A percentile compares a stretch with the other conserved stretches of the same genome.
Evolutionary conservation across 2,113 vertebrate species (phyloP).

Genomic region (Dromiciops gliroides): DNA sequence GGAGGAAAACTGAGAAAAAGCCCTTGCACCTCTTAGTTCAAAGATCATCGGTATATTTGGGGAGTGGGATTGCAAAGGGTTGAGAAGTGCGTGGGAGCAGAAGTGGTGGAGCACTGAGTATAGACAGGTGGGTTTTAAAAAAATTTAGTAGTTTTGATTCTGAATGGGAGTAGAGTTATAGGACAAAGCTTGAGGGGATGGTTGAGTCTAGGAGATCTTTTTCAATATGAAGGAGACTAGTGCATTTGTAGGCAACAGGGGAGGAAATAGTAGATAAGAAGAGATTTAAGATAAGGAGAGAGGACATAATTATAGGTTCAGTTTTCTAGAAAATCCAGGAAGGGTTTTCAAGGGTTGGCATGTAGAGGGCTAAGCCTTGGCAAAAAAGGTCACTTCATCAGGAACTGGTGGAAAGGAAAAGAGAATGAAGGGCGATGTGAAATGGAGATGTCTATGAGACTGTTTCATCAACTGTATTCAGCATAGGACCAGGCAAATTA

Average conservation of each 20-base stretch:
- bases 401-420: neutral
- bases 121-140: too few relatives aligned
- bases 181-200: neutral
- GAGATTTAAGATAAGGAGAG: too few relatives aligned
- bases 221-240: too few relatives aligned
- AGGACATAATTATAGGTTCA: too few relatives aligned
- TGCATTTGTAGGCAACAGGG: too few relatives aligned
- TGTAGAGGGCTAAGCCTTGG: neutral
- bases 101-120: neutral
- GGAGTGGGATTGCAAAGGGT: neutral
- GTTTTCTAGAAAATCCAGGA: too few relatives aligned
- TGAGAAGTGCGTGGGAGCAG: neutral
- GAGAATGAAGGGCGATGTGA: neutral
- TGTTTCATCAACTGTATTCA: neutral
- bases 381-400: neutral
- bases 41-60: neutral
- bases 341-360: too few relatives aligned
- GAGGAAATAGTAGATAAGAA: too few relatives aligned
- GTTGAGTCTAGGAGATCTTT: too few relatives aligned
- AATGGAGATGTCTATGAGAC: neutral
- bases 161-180: neutral
- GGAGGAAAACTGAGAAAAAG: neutral
- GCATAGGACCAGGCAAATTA: neutral
- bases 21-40: neutral
- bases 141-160: neutral